phyloP scores from a whole-genome alignment of 2,797 vertebrate species.

The Sebastes variabilis region DNA sequence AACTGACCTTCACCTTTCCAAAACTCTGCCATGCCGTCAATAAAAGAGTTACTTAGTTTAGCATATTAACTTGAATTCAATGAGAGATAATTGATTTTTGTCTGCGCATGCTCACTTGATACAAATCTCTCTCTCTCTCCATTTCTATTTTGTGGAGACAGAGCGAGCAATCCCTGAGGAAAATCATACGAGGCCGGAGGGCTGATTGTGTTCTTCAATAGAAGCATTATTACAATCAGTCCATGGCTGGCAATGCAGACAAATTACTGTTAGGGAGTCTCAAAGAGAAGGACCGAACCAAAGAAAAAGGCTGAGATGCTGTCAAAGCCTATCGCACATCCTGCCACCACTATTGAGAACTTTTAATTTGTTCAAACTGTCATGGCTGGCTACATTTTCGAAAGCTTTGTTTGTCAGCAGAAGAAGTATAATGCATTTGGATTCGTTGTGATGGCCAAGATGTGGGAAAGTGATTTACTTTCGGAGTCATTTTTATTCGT shows the following conservation, averaged over 20 bases:
- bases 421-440: constrained; percentile 54
- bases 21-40: not conserved
- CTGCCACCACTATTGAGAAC: constrained; percentile 60
- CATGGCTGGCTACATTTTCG: constrained; percentile 52
- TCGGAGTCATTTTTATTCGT: not conserved
- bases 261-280: constrained; percentile 70
- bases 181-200: constrained; percentile 57
- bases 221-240: constrained; percentile 75
- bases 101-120: constrained; percentile 44
- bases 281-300: constrained; percentile 43
- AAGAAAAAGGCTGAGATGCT: constrained; percentile 62
- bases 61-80: constrained; percentile 49
- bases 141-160: constrained; percentile 50
- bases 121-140: constrained; percentile 34
- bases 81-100: constrained; percentile 42
- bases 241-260: constrained; percentile 60
- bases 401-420: constrained; percentile 68
- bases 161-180: constrained; percentile 50
- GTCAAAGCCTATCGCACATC: constrained; percentile 58
- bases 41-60: constrained; percentile 19
- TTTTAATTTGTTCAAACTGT: constrained; percentile 74
- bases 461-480: constrained; percentile 45
- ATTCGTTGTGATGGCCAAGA: constrained; percentile 48
- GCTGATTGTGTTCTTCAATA: constrained; percentile 77
- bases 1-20: constrained; percentile 10